Evolutionary conservation across 2,888 invertebrate species (phyloP).

Genomic region (Iphiclides podalirius): DNA sequence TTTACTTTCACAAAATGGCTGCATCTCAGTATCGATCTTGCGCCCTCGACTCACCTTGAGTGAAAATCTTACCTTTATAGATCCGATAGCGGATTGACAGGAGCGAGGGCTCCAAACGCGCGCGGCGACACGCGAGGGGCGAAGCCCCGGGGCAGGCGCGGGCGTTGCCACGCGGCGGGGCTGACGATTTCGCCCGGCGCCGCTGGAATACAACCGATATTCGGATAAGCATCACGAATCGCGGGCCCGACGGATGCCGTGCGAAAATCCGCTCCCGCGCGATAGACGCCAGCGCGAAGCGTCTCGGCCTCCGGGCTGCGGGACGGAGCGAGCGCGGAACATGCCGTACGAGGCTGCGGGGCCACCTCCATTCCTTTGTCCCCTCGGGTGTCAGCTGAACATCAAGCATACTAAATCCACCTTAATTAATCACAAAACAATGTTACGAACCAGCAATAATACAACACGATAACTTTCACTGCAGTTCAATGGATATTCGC

Average conservation of each 20-base stretch:
- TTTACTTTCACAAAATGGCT: conserved; percentile 68
- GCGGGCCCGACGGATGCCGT: conserved; percentile 55
- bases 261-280: conserved; percentile 35
- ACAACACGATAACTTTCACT: conserved; percentile 75
- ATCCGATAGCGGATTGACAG: conserved; percentile 53
- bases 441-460: conserved; percentile 75
- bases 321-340: conserved; percentile 64
- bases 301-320: conserved; percentile 68
- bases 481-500: conserved; percentile 64
- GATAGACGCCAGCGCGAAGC: conserved; percentile 58
- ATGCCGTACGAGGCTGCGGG: conserved; percentile 54
- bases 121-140: conserved; percentile 62
- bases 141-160: conserved; percentile 41
- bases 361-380: conserved; percentile 36
- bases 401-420: conserved; percentile 72
- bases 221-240: conserved; percentile 58
- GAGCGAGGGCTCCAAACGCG: conserved; percentile 78
- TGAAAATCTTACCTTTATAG: conserved; percentile 64
- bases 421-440: conserved; percentile 76
- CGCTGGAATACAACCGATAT: conserved; percentile 73
- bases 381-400: conserved; percentile 49
- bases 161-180: conserved; percentile 65
- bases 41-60: conserved; percentile 52
- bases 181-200: conserved; percentile 64
- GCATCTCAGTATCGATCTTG: conserved; percentile 49